These are phyloP conservation scores for Eupithecia abbreviata DNA, from an alignment of 2,888 invertebrate species.

Conservation along the genomic window DNA sequence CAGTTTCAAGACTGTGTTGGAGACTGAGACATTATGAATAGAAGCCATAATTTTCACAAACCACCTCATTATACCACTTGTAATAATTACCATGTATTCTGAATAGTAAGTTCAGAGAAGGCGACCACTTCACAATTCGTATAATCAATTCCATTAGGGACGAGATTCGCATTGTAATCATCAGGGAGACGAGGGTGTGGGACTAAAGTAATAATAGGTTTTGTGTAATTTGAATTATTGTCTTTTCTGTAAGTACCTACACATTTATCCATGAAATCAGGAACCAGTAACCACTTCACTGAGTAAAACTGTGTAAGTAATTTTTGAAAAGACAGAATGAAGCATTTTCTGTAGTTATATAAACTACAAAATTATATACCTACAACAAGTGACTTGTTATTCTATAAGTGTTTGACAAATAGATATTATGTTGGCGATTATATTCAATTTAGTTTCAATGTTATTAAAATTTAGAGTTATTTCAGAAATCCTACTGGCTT, in stretches of 20 bases:
- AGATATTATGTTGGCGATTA: background rate
- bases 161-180: constrained; percentile 51
- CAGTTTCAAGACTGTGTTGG: background rate
- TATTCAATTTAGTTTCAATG: background rate
- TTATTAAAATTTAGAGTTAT: background rate
- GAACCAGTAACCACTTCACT: background rate
- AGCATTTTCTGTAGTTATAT: background rate
- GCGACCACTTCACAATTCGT: constrained; percentile 48
- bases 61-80: constrained; percentile 22
- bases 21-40: background rate
- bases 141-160: constrained; percentile 60
- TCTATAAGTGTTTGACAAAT: background rate
- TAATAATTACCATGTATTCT: constrained; percentile 39
- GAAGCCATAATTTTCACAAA: constrained; percentile 9
- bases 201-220: constrained; percentile 17
- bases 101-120: constrained; percentile 38
- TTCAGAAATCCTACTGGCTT: too few relatives aligned
- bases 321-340: background rate
- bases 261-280: background rate
- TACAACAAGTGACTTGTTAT: background rate
- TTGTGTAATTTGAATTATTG: constrained; percentile 20
- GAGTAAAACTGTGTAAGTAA: background rate
- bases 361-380: background rate
- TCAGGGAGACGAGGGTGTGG: constrained; percentile 32
- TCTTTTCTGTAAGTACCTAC: background rate